Conservation (phyloP, 2,888 invertebrate genomes). For the Chrysomela aeneicollis region DNA sequence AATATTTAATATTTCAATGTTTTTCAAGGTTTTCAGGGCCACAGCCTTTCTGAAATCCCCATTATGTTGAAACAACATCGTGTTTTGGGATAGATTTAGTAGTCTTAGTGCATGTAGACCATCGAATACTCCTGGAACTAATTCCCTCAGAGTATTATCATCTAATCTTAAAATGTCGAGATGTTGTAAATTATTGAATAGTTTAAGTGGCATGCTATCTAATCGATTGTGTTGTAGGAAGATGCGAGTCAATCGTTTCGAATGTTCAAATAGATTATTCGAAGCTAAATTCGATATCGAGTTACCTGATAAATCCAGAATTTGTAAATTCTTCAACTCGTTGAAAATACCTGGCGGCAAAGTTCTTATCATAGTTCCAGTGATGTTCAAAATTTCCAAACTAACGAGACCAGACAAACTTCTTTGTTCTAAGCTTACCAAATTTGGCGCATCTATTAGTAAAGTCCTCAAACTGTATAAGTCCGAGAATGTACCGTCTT, state of each 20-base stretch:
- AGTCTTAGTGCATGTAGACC: not conserved
- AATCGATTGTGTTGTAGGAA: slow-evolving; percentile 8
- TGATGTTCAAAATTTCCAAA: slow-evolving; percentile 16
- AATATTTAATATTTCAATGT: not conserved
- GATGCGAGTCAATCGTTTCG: not conserved
- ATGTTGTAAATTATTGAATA: not conserved
- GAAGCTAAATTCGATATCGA: not conserved
- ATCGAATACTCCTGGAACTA: not conserved
- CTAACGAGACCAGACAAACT: slow-evolving; percentile 18
- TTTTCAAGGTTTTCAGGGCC: not conserved
- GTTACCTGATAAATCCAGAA: slow-evolving; percentile 18
- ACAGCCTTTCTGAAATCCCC: not conserved
- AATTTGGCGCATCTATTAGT: slow-evolving; percentile 7
- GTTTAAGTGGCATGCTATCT: not conserved
- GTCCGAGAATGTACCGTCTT: slow-evolving; percentile 12
- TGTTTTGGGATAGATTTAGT: slow-evolving; percentile 1
- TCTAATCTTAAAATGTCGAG: slow-evolving; percentile 1
- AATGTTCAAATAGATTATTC: not conserved
- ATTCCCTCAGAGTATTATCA: not conserved
- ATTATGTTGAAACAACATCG: not conserved
- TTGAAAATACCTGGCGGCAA: not conserved
- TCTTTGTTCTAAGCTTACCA: slow-evolving; percentile 8
- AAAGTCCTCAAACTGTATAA: slow-evolving; percentile 8
- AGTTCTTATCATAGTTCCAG: slow-evolving; percentile 2
- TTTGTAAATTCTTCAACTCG: not conserved